These are phyloP conservation scores for Daptonema setosum DNA, from an alignment of 2,888 invertebrate genomes.

Conservation along the genomic window DNA sequence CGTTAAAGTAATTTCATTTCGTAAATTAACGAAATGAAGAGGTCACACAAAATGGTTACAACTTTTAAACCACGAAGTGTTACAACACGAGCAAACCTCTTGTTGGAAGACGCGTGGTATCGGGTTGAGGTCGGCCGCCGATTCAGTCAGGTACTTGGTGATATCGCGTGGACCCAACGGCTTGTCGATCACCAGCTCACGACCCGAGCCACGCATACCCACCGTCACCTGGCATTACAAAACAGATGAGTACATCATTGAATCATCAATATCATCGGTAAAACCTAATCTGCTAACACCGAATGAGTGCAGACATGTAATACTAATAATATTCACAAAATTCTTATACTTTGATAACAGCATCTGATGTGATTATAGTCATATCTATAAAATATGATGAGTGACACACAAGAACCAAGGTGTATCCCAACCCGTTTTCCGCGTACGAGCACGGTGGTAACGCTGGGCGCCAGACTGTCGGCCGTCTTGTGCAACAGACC, in stretches of 20 bases:
- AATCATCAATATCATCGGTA: conserved; percentile 6
- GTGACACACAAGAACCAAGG: too few species aligned
- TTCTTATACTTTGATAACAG: too few species aligned
- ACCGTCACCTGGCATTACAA: conserved; percentile 53
- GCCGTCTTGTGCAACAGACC: conserved; percentile 78
- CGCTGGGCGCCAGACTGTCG: conserved; percentile 91
- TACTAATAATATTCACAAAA: too few species aligned
- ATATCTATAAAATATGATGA: too few species aligned
- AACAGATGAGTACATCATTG: not conserved
- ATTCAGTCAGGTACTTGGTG: conserved; percentile 59
- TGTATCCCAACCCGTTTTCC: conserved; percentile 82
- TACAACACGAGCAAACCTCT: too few species aligned
- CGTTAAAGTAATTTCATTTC: too few species aligned
- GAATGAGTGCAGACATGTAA: not conserved
- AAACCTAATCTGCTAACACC: too few species aligned
- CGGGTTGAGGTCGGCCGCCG: conserved; percentile 56
- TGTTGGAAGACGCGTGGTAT: conserved; percentile 77
- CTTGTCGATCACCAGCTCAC: conserved; percentile 87
- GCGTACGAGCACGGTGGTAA: conserved; percentile 85
- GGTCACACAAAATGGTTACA: too few species aligned
- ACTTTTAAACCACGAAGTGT: too few species aligned
- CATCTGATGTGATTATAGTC: too few species aligned
- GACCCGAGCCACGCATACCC: conserved; percentile 69
- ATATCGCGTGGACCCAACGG: conserved; percentile 91
- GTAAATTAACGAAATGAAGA: too few species aligned